Percentiles rank a stretch among this genome's conserved stretches.
Evolutionary conservation across 2,888 invertebrate genomes (phyloP).

Genomic region (Ophion ellenae): DNA sequence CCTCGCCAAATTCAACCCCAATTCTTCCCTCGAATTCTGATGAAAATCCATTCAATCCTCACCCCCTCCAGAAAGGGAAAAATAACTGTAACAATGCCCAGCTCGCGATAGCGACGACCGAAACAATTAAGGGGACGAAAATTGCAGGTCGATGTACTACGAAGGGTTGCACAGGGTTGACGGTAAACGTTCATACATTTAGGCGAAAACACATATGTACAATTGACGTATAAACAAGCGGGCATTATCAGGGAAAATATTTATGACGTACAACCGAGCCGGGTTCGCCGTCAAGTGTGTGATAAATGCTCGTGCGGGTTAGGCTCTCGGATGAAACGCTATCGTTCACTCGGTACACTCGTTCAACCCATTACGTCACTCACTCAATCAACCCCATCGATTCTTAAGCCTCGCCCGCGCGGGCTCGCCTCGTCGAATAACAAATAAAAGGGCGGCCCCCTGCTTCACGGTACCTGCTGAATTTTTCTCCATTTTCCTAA

Average conservation of each 20-base stretch:
- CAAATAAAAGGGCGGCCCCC: constrained; percentile 38
- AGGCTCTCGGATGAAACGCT: constrained; percentile 58
- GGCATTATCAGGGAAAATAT: constrained; percentile 69
- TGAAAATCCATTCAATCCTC: too few relatives aligned
- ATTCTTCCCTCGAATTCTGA: too few relatives aligned
- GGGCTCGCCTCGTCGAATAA: constrained; percentile 47
- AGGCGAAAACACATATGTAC: constrained; percentile 11
- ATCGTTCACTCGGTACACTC: constrained; percentile 63
- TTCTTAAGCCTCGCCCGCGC: constrained; percentile 20
- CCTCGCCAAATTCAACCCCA: too few relatives aligned
- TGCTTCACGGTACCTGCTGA: constrained; percentile 17
- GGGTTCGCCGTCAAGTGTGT: constrained; percentile 64
- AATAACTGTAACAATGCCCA: not conserved
- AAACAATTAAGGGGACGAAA: constrained; percentile 42
- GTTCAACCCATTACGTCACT: constrained; percentile 54
- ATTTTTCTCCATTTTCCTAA: constrained; percentile 32
- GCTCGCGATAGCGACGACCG: constrained; percentile 3
- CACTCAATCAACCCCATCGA: constrained; percentile 62
- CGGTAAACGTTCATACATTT: constrained; percentile 6
- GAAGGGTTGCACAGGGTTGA: not conserved
- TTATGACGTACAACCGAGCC: constrained; percentile 66
- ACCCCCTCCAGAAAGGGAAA: not conserved
- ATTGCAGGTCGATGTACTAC: constrained; percentile 31
- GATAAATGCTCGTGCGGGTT: constrained; percentile 67
- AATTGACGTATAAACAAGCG: constrained; percentile 65